Evolutionary conservation across 2,113 vertebrate species (phyloP), one percentile per base, ranked within the genome.

Genomic region (Callospermophilus lateralis): DNA sequence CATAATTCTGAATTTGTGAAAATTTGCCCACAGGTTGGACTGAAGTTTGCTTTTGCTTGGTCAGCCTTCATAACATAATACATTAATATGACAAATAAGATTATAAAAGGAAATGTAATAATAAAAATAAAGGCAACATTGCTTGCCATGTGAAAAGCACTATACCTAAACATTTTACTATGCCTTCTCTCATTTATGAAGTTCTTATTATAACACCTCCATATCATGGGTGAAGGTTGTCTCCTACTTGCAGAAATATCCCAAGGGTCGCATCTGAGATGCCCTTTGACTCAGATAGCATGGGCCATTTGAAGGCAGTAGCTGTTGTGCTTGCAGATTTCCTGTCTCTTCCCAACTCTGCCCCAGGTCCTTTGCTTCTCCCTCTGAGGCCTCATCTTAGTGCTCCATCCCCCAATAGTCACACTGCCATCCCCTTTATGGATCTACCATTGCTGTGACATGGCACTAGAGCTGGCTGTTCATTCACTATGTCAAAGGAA

Each of bases 1-100:
- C 11, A 24, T 74, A 87, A 91, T 79, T 86, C 83, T 42, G 11
- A 67, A 80, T 81, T 76, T 72, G 20, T 83, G 70, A 94, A 95
- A 96, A 80, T 77, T 42, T 84, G 8, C 37, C 61, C 72, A 48
- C 19, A 37, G 8, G 7, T 37, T 61, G 9, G 19, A 34, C 5
- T 74, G 20, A 81, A 83, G 16, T 84, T 61, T 92, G 51, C 20
- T n/a, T 84, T 89, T 93, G 58, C 32, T 74, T 93, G 10, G 16
- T 20, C 84, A 80, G 7, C 28, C 48, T 79, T 92, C 34, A 70
- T 70, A 42, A 84, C 34, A 85, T 34, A 81, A 83, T 58, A 20
- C 20, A 24, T 58, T 15, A 92, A 77, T 37, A 65, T 77, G 67
- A 80, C 48, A 85, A 77, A 76, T n/a, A 87, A 22, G n/a, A 67